Base-by-base conservation (phyloP, 2,113 vertebrate genomes). In the Terrapene triunguis region DNA sequence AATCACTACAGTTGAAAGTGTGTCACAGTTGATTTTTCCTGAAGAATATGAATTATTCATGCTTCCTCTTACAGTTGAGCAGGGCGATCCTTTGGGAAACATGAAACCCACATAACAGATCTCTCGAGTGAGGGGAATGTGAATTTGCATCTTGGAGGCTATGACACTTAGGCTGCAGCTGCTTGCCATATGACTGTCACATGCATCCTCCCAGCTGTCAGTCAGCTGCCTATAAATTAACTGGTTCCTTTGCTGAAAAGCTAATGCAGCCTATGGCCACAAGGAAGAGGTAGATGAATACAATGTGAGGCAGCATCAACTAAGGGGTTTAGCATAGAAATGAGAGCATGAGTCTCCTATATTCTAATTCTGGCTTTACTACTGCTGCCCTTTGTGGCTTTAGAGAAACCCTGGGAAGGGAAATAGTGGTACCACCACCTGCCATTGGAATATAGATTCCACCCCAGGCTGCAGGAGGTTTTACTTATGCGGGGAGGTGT, bases 231-330 rank as follows among this genome's bases (percentile, higher is more conserved):
- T 72, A 22, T 22, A 72, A 21, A 38, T 38, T 38, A 38, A 10
- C n/a, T 72, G n/a, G n/a, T 53, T 57, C 84, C 44, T 84, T 35
- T n/a, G 82, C 51, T 84, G 92, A 74, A 91, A 86, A 91, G 90
- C 14, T 19, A 84, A 10, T 5, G 11, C 42, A 32, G 5, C 32
- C 21, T 88, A 74, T 88, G 84, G 53, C 25, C 91, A 82, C 0
- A 91, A 19, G 8, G 81, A 92, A 89, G 25, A 27, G 79, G 81
- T 2, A 9, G 89, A n/a, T 38, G n/a, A 72, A 38, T 11, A 38
- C 51, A 82, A 35, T 50, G 48, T 22, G 59, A 94, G 38, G 62
- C 83, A 89, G 90, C 5, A 47, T 4, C 17, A 54, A 79, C 29
- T 14, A 35, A 7, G 5, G 22, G 8, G 29, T 74, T 25, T 85